phyloP scores from a whole-genome alignment of 2,888 invertebrate genomes.

The Argyra leucocephala region DNA sequence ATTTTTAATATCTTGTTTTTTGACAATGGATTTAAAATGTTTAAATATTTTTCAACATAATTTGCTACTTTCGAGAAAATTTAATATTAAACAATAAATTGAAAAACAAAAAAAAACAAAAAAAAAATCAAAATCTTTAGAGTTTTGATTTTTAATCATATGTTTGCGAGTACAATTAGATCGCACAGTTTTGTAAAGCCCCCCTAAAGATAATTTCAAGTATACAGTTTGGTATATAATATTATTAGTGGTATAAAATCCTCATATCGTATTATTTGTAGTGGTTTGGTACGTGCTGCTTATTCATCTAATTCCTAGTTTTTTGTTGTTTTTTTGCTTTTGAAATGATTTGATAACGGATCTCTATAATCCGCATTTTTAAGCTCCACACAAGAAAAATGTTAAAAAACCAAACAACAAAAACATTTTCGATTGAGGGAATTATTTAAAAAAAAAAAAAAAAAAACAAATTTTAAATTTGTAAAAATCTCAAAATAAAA shows the following conservation, averaged over 20 bases:
- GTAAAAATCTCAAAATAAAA: no score
- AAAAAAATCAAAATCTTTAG: background rate
- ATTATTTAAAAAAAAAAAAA: background rate
- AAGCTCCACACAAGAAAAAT: background rate
- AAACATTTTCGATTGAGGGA: no score
- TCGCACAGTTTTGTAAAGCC: background rate
- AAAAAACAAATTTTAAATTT: no score
- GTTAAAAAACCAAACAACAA: background rate
- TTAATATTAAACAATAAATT: no score
- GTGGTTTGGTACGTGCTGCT: background rate
- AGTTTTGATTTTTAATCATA: background rate
- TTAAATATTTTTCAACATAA: background rate
- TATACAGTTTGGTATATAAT: background rate
- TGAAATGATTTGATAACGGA: background rate
- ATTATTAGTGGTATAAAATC: background rate
- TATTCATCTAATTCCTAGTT: conserved; percentile 1
- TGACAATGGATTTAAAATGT: background rate
- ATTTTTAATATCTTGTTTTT: background rate
- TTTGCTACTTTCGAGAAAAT: no score
- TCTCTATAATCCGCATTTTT: background rate
- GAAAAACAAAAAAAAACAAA: background rate
- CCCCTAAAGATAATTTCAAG: background rate
- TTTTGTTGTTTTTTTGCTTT: background rate
- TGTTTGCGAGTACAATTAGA: background rate
- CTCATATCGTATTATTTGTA: background rate